Evolutionary conservation across 2,797 vertebrate species (phyloP).

Genomic region (Pristis pectinata): DNA sequence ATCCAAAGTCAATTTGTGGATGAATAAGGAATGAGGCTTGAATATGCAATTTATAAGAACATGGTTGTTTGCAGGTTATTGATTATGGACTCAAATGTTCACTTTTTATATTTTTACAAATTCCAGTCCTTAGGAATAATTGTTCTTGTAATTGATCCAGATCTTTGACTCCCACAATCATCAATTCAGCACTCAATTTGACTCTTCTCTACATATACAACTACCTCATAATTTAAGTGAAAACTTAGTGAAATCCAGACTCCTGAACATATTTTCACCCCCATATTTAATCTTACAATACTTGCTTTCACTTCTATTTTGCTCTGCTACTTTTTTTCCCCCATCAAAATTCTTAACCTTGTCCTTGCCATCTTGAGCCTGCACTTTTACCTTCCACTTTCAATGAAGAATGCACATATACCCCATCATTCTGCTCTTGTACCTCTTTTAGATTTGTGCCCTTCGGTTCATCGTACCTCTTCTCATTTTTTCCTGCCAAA

Average conservation of each 20-base stretch:
- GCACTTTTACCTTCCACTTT: no score
- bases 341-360: no score
- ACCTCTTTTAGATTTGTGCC: no score
- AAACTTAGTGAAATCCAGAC: background rate
- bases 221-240: background rate
- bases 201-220: background rate
- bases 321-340: background rate
- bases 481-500: no score
- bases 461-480: no score
- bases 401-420: no score
- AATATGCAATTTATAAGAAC: background rate
- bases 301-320: background rate
- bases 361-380: background rate
- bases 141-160: background rate
- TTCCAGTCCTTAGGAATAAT: background rate
- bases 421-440: no score
- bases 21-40: background rate
- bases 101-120: background rate
- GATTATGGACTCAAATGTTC: background rate
- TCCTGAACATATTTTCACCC: background rate
- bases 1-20: no score
- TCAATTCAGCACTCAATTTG: background rate
- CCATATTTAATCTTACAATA: background rate
- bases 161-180: background rate
- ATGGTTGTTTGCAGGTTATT: background rate